Evolutionary conservation across 2,113 vertebrate genomes (phyloP).

Genomic region (Sylvilagus bachmani): DNA sequence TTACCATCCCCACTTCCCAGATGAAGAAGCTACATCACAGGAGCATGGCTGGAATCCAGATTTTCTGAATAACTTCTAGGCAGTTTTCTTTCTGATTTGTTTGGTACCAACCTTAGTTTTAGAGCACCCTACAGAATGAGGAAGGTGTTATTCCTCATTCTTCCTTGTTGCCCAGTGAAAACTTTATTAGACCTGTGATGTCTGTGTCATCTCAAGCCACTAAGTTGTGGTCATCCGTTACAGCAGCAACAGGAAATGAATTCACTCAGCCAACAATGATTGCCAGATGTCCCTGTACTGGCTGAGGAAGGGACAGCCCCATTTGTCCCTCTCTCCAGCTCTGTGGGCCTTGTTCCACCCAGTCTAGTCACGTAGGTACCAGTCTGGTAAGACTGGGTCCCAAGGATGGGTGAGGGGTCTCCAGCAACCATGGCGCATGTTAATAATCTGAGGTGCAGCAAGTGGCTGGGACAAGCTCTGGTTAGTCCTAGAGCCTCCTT

Average conservation of each 20-base stretch:
- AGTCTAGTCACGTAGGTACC: not conserved
- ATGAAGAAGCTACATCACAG: slow-evolving; percentile 31
- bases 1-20: slow-evolving; percentile 35
- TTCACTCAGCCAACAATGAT: not conserved
- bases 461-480: not conserved
- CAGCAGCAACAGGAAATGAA: not conserved
- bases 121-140: too few relatives aligned
- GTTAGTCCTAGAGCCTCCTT: not conserved
- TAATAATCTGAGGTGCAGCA: not conserved
- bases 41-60: not conserved
- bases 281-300: not conserved
- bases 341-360: not conserved
- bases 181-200: not conserved
- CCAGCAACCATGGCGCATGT: not conserved
- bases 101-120: not conserved
- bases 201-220: not conserved
- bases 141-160: too few relatives aligned
- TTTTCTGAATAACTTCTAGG: not conserved
- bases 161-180: not conserved
- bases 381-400: not conserved
- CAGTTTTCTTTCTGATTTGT: slow-evolving; percentile 4
- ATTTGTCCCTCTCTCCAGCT: not conserved
- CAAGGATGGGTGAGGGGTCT: not conserved
- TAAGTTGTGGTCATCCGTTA: not conserved
- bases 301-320: not conserved